These are phyloP conservation scores for Torymus texanus DNA, from an alignment of 2,888 invertebrate genomes.

Conservation along the genomic window DNA sequence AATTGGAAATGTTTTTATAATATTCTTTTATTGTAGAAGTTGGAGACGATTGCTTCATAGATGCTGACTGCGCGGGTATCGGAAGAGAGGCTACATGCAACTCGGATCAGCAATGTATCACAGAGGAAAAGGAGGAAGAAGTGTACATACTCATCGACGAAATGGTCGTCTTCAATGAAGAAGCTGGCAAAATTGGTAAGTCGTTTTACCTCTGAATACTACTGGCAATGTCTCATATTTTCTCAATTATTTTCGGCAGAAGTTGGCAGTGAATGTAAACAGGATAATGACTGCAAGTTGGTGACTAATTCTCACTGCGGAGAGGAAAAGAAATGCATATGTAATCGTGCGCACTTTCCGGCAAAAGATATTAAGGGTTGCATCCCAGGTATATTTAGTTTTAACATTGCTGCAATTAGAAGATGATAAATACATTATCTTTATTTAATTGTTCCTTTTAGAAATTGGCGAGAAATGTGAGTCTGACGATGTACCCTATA, in stretches of 20 bases:
- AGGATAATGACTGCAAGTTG: conserved; percentile 60
- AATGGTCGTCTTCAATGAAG: not conserved
- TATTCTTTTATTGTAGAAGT: not conserved
- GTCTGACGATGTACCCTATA: not conserved
- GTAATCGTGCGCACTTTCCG: conserved; percentile 61
- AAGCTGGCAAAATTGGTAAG: not conserved
- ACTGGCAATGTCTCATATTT: not conserved
- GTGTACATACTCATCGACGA: not conserved
- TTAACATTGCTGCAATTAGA: no score
- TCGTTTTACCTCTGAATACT: no score
- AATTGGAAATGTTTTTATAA: no score
- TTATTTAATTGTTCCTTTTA: conserved; percentile 46
- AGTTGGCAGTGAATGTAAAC: conserved; percentile 55
- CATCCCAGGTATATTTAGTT: conserved; percentile 62
- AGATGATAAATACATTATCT: no score
- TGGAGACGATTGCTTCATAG: conserved; percentile 20
- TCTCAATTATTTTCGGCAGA: not conserved
- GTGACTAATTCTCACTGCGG: conserved; percentile 61
- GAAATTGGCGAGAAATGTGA: conserved; percentile 67
- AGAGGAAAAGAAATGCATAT: conserved; percentile 60
- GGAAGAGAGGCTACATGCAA: conserved; percentile 6
- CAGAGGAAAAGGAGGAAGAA: not conserved
- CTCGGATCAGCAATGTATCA: not conserved
- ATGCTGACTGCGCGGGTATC: conserved; percentile 21
- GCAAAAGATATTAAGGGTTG: conserved; percentile 56